A percentile compares a stretch with the other conserved stretches of the same genome.
Conservation (phyloP, 2,113 vertebrate species). For the Lepidothrix coronata region DNA sequence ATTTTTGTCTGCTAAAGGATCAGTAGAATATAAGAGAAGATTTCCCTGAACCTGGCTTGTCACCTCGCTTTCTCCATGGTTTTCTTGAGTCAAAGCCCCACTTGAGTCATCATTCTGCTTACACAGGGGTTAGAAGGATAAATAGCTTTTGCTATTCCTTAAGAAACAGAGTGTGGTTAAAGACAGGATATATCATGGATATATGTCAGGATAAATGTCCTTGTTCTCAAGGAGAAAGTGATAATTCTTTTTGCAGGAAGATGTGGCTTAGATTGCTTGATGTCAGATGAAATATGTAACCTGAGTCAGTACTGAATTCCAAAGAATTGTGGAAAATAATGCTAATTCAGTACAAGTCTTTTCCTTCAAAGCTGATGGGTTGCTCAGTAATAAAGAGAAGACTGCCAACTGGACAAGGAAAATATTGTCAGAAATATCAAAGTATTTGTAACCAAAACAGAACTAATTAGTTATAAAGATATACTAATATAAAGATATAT, state of each 20-base stretch:
- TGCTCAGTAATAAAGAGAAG: background rate
- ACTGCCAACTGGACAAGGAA: background rate
- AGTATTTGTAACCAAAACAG: background rate
- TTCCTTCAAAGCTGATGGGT: background rate
- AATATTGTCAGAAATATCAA: background rate
- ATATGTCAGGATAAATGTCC: background rate
- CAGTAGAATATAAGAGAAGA: background rate
- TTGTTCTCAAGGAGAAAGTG: slow-evolving; percentile 9
- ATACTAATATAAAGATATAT: background rate
- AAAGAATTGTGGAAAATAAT: background rate
- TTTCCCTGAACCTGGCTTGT: background rate
- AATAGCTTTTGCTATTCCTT: background rate
- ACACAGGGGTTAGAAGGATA: background rate
- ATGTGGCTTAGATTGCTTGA: background rate
- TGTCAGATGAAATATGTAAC: background rate
- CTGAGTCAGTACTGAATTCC: background rate
- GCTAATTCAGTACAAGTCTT: background rate
- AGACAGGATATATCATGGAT: background rate
- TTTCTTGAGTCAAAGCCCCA: background rate
- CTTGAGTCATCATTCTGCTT: background rate
- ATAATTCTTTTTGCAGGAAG: background rate
- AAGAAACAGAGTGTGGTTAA: background rate
- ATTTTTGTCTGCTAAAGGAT: background rate
- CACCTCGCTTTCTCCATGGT: background rate
- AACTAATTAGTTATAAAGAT: background rate